phyloP scores from a whole-genome alignment of 2,888 invertebrate species.

The Apoda limacodes region DNA sequence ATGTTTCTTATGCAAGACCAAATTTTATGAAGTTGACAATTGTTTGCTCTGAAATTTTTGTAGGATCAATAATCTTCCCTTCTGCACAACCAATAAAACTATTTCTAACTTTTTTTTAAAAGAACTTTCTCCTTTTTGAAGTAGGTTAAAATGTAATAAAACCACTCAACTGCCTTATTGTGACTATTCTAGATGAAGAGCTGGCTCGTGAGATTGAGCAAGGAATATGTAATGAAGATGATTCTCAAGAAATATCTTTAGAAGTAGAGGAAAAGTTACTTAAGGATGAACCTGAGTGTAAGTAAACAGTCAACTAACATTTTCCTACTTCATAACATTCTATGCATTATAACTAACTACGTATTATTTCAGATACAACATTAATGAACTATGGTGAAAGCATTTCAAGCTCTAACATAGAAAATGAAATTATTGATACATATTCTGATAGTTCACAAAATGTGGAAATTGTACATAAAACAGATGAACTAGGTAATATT shows the following conservation, averaged over 20 bases:
- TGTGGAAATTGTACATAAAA: slow-evolving; percentile 42
- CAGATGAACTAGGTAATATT: slow-evolving; percentile 56
- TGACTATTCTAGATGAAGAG: slow-evolving; percentile 51
- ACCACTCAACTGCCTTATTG: too few species aligned
- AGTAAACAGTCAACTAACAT: slow-evolving; percentile 9
- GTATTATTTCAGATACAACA: slow-evolving; percentile 44
- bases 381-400: slow-evolving; percentile 54
- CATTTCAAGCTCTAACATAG: slow-evolving; percentile 29
- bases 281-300: slow-evolving; percentile 64
- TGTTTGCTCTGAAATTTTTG: too few species aligned
- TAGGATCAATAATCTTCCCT: too few species aligned
- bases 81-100: too few species aligned
- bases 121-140: slow-evolving; percentile 1
- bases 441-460: slow-evolving; percentile 48
- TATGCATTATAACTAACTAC: too few species aligned
- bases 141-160: too few species aligned
- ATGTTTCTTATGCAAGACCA: too few species aligned
- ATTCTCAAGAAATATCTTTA: slow-evolving; percentile 57
- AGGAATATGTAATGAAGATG: slow-evolving; percentile 62
- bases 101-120: too few species aligned
- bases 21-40: too few species aligned
- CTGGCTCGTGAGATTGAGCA: slow-evolving; percentile 57
- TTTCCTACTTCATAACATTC: too few species aligned
- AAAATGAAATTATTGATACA: slow-evolving; percentile 43
- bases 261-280: slow-evolving; percentile 61